Conservation (phyloP, 2,797 vertebrate genomes). For the Megaceryle alcyon region DNA sequence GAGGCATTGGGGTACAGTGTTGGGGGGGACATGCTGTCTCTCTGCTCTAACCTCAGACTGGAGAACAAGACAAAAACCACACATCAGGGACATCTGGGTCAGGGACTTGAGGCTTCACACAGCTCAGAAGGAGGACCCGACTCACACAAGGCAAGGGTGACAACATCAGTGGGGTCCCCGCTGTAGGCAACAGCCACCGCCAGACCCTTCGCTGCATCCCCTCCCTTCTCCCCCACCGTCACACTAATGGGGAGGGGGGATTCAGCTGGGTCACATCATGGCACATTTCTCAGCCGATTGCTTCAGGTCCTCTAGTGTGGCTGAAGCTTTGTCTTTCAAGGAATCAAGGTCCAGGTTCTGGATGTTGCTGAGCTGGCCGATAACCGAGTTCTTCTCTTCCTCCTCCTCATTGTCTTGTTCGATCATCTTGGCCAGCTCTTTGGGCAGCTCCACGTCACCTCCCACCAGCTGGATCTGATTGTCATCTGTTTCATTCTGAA, state of each 20-base stretch:
- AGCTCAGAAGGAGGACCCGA: not conserved
- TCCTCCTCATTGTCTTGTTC: slow-evolving; percentile 95
- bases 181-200: not conserved
- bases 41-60: not conserved
- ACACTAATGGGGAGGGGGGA: not conserved
- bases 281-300: slow-evolving; percentile 94
- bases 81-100: not conserved
- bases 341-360: slow-evolving; percentile 94
- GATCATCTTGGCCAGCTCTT: slow-evolving; percentile 97
- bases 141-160: slow-evolving; percentile 13
- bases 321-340: slow-evolving; percentile 95
- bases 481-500: slow-evolving; percentile 90
- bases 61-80: not conserved
- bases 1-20: not conserved
- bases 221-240: not conserved
- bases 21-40: not conserved
- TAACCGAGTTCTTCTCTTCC: slow-evolving; percentile 89
- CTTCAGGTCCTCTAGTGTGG: slow-evolving; percentile 94
- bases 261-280: slow-evolving; percentile 86
- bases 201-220: not conserved
- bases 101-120: not conserved
- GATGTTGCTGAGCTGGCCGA: slow-evolving; percentile 93
- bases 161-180: not conserved
- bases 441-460: slow-evolving; percentile 91
- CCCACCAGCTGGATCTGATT: slow-evolving; percentile 94